Evolutionary conservation across 2,888 invertebrate species (phyloP), one percentile per base, ranked within the genome.

Genomic region (Diplolepis rosae): DNA sequence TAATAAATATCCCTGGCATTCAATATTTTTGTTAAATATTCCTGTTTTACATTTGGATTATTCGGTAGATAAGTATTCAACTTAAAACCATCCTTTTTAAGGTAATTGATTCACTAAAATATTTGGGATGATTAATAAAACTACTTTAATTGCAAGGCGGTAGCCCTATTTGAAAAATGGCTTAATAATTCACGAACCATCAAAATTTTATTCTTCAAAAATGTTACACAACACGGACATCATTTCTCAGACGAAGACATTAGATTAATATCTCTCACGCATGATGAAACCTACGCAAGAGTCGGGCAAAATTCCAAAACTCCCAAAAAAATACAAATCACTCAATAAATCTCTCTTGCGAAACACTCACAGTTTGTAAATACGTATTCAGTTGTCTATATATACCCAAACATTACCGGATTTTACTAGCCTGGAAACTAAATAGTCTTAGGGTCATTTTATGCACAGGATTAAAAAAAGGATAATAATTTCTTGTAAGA

Each of bases 391-490:
- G 4, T 48, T 22, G 18, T 48, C 3, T 48, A 1, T 22, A 48
- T 48, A 4, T n/a, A n/a, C n/a, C n/a, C 9, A 48, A 45, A 45
- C 4, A 4, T 30, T 15, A 7, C 30, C 11, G 9, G 15, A 32
- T 54, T 32, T 32, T 32, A 32, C 32, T 32, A 2, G 15, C 18
- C 11, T 32, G 32, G 32, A 32, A 13, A 28, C 4, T 32, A 11
- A 32, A 18, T 32, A 30, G 65, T 68, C 51, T 68, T 28, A 18
- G 32, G 68, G 68, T 56, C 48, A 68, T 71, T 70, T 67, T 65
- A 69, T 73, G 66, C 22, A 51, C 65, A 70, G 74, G 77, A 79
- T 79, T 73, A 71, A 80, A 74, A 77, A 75, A 51, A 73, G 79
- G 77, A 79, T 79, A 79, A 83, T 83, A 80, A 80, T 54, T 54